Conservation (phyloP, 2,888 invertebrate species). For the Noctua janthina region DNA sequence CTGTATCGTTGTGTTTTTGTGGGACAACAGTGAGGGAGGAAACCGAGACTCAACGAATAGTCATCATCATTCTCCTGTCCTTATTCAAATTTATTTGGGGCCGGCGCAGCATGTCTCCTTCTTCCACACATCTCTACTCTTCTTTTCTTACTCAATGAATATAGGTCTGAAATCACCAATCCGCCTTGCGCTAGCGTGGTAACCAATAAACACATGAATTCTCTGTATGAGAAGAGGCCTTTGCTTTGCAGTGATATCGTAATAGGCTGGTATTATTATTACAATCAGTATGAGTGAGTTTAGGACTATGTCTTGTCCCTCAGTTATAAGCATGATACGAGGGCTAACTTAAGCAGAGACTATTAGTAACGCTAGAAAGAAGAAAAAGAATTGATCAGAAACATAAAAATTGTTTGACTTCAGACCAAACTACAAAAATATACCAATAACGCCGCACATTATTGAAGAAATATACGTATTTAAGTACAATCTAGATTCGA, state of each 20-base stretch:
- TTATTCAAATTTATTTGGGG: too few species aligned
- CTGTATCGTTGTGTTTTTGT: neutral
- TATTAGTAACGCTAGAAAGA: neutral
- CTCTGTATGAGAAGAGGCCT: neutral
- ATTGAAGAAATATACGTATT: conserved; percentile 8
- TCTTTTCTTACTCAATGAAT: too few species aligned
- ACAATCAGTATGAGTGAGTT: neutral
- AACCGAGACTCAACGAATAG: neutral
- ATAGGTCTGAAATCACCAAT: neutral
- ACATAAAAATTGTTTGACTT: neutral
- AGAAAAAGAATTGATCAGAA: neutral
- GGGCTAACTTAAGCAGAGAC: neutral
- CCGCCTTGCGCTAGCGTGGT: neutral
- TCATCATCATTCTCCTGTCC: too few species aligned
- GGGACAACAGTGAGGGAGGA: neutral
- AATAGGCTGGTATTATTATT: neutral
- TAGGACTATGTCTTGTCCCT: neutral
- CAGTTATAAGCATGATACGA: neutral
- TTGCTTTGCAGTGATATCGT: neutral
- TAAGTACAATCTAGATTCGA: conserved; percentile 23
- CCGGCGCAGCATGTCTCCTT: too few species aligned
- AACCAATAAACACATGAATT: neutral
- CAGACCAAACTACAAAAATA: neutral
- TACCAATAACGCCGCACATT: conserved; percentile 14
- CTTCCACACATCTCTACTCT: too few species aligned